Base-by-base conservation (phyloP, 2,888 invertebrate genomes). In the Oscheius onirici region DNA sequence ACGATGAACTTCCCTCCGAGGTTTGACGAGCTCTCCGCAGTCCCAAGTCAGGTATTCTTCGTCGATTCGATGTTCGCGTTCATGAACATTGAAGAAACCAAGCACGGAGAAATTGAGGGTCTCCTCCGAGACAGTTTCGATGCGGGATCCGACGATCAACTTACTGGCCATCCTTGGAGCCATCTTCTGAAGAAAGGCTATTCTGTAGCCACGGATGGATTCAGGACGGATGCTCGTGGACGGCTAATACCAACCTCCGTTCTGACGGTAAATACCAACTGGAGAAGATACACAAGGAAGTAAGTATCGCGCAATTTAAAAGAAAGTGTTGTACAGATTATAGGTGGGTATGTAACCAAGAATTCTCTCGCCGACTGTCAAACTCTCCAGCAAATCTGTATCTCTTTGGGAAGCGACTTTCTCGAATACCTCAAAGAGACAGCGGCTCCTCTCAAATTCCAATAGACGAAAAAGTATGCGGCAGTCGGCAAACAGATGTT, bases 331-430 rank as follows among this genome's bases (percentile, higher is more conserved):
- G 11, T 3, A 26, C 55, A 55, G 55, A 24, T 55, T 28, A 15
- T 55, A 11, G 34, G 34, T 24, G 55, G 17, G 8, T 24, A 24
- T 55, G 3, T 24, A 3, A 20, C 13, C 52, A 15, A 52, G 5
- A 17, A 20, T 15, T 52, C 52, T 5, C 13, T 22, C 10, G 10
- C 20, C 20, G 26, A 24, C 20, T 15, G 22, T 13, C 3, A 20
- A 5, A 26, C 52, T 52, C 15, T 20, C 22, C 13, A 13, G 13
- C 58, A 83, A 57, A 72, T 83, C 17, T 81, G 79, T 41, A 52
- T 84, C 26, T 75, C 78, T 24, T 85, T 81, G 63, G 84, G 84
- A 15, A 57, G 70, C 15, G 82, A 83, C 22, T 86, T 85, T 69
- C 55, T 78, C 15, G 61, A 74, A 17, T 85, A 82, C 61, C 76